Evolutionary conservation across 2,797 vertebrate species (phyloP).

Genomic region (Gymnothorax reevesii): DNA sequence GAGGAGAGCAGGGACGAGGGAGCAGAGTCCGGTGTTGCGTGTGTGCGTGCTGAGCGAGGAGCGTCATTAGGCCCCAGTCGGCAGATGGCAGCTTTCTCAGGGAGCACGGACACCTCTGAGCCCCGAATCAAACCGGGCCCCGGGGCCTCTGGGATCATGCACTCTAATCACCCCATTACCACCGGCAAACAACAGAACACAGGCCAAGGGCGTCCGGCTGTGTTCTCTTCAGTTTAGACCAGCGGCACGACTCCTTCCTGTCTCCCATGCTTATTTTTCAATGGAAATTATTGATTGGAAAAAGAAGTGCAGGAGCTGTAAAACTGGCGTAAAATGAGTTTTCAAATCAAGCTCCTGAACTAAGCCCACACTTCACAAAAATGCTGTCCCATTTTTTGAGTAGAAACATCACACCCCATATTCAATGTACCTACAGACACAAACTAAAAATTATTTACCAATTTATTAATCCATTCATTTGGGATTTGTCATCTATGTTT

Average conservation of each 20-base stretch:
- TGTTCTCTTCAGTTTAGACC: slow-evolving; percentile 61
- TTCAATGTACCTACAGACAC: not conserved
- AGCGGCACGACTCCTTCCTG: slow-evolving; percentile 36
- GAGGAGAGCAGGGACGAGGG: not conserved
- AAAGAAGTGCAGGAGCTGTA: slow-evolving; percentile 61
- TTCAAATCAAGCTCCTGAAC: not conserved
- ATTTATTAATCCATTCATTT: not conserved
- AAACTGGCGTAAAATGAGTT: slow-evolving; percentile 61
- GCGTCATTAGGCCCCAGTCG: not conserved
- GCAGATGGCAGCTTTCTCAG: not conserved
- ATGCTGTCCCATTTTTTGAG: not conserved
- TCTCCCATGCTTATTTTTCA: not conserved
- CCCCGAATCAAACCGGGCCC: not conserved
- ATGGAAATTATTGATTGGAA: slow-evolving; percentile 63
- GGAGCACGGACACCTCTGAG: not conserved
- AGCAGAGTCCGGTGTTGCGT: no score
- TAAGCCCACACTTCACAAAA: not conserved
- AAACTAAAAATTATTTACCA: not conserved
- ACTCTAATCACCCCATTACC: slow-evolving; percentile 4
- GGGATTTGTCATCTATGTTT: not conserved
- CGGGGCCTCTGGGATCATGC: not conserved
- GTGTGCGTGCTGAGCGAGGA: not conserved
- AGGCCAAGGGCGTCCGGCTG: slow-evolving; percentile 74
- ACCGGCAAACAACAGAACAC: not conserved
- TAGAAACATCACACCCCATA: not conserved